Evolutionary conservation across 2,888 invertebrate species (phyloP), one percentile per base, ranked within the genome.

Genomic region (Boloria euphrosyne): DNA sequence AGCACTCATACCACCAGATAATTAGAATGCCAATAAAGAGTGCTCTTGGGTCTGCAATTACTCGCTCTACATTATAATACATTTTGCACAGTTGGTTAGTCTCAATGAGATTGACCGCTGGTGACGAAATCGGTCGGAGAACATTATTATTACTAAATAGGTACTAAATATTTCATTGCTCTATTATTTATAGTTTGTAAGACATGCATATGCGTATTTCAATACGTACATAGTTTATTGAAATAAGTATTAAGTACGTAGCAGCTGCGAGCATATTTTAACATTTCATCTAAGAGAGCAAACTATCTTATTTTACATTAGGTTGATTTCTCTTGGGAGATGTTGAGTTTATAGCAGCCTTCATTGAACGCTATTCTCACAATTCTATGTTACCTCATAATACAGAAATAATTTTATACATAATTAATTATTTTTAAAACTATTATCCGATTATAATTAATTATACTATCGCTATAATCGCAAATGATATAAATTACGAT

Each of bases 251-350:
- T 3, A 22, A n/a, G n/a, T n/a, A 2, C 44, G 13, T 57, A 57
- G 22, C n/a, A 46, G 16, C 10, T 46, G 44, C 46, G 13, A 57
- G 57, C 44, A 57, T 57, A 57, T 22, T 22, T 16, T 46, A 46
- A 44, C 27, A 46, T 57, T 22, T 14, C 46, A 27, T 44, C 13
- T 46, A 57, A 57, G 27, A 46, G 46, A 46, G 57, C 57, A 51
- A 60, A 38, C 49, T 54, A 55, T 49, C 38, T 31, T 54, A 62
- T 55, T 62, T 62, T 57, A 46, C 54, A 55, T 62, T 49, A 54
- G 38, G 54, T 54, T 54, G 17, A 62, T 62, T 62, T 62, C 62
- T 62, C 62, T 10, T 47, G 62, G 54, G 62, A 55, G 18, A 54
- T 22, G 31, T 62, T 54, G 47, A 22, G 31, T 43, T 57, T 46